Conservation (phyloP, 1,140 invertebrate species). For the Zaprionus tsacasi region DNA sequence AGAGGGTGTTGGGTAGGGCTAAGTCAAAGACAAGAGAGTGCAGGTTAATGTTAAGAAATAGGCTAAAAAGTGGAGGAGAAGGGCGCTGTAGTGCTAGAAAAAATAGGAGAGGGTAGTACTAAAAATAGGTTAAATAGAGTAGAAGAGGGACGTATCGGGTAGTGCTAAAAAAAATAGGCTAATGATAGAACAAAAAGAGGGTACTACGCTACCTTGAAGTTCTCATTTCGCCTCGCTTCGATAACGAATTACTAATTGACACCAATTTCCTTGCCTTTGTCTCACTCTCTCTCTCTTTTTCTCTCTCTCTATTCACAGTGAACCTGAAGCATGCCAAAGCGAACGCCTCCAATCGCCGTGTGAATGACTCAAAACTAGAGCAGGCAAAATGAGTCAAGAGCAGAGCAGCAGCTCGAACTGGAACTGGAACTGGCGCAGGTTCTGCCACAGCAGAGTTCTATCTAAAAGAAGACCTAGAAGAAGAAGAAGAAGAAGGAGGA, state of each 20-base stretch:
- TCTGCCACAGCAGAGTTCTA: constrained; percentile 1
- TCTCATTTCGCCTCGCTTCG: constrained; percentile 26
- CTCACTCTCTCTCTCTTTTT: constrained; percentile 34
- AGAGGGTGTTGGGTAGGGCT: too few species aligned
- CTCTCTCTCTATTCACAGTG: constrained; percentile 40
- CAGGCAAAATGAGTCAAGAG: constrained; percentile 31
- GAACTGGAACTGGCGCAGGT: constrained; percentile 9
- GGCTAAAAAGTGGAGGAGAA: too few species aligned
- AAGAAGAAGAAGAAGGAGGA: not conserved
- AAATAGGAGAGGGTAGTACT: too few species aligned
- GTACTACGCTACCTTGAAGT: not conserved
- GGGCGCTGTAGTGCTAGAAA: too few species aligned
- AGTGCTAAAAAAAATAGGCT: constrained; percentile 5
- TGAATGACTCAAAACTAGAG: constrained; percentile 33
- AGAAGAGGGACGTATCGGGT: not conserved
- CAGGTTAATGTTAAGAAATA: not conserved
- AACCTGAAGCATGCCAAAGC: constrained; percentile 19
- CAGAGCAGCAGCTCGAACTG: constrained; percentile 10
- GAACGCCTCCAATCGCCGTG: constrained; percentile 8
- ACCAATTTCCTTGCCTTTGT: constrained; percentile 36
- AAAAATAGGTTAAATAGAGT: too few species aligned
- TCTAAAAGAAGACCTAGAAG: not conserved
- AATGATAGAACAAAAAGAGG: not conserved
- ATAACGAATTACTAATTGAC: constrained; percentile 54
- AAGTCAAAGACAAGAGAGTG: too few species aligned